Percentiles rank a stretch among this genome's conserved stretches.
Evolutionary conservation across 2,113 vertebrate species (phyloP).

Genomic region (Callipepla squamata): DNA sequence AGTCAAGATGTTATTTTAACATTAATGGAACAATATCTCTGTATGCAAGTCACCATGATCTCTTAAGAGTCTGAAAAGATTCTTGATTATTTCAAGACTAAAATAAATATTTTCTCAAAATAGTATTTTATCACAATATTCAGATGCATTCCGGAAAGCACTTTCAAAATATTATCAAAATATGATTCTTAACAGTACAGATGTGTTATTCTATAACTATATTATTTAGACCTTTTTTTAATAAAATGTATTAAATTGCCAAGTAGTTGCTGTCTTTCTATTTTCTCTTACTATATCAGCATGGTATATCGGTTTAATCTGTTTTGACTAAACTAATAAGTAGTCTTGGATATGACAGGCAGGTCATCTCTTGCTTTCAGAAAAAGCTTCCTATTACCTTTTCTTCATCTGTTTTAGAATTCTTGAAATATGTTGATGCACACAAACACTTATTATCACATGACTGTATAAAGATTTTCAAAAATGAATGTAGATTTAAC

Average conservation of each 20-base stretch:
- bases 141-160: background rate
- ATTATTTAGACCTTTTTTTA: background rate
- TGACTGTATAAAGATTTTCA: background rate
- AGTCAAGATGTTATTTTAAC: background rate
- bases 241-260: background rate
- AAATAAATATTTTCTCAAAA: background rate
- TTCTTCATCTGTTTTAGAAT: background rate
- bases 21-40: background rate
- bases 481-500: background rate
- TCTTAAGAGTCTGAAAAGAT: background rate
- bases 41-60: background rate
- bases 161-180: background rate
- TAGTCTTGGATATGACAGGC: background rate
- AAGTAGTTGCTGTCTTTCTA: background rate
- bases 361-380: background rate
- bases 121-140: background rate
- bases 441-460: background rate
- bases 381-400: background rate
- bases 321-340: background rate
- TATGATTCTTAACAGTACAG: background rate
- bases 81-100: background rate
- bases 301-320: background rate
- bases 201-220: background rate
- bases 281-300: background rate
- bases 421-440: background rate